Evolutionary conservation across 2,113 vertebrate genomes (phyloP).

Genomic region (Tursiops truncatus): DNA sequence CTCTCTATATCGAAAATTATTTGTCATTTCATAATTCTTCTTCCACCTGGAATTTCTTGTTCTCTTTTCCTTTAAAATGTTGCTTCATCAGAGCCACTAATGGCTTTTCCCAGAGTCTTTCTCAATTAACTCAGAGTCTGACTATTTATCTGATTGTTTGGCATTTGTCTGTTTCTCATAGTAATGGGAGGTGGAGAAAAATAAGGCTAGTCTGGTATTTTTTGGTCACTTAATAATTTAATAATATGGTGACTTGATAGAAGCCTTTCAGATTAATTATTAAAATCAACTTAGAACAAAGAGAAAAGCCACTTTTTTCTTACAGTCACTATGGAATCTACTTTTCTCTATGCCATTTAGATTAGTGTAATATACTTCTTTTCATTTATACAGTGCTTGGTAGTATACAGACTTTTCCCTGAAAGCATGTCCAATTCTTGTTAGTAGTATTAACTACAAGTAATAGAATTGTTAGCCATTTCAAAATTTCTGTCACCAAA

Average conservation of each 20-base stretch:
- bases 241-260: not conserved
- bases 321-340: constrained; percentile 13
- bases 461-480: not conserved
- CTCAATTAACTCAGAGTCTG: not conserved
- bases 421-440: not conserved
- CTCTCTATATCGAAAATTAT: not conserved
- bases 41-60: not conserved
- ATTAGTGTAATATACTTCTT: not conserved
- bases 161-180: not conserved
- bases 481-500: constrained; percentile 16
- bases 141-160: not conserved
- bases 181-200: not conserved
- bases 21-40: not conserved
- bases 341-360: not conserved
- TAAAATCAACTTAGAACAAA: constrained; percentile 35
- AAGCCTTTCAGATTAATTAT: constrained; percentile 32
- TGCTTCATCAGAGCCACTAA: not conserved
- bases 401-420: not conserved
- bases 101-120: not conserved
- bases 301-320: not conserved
- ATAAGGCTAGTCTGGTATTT: not conserved
- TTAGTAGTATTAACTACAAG: constrained; percentile 4
- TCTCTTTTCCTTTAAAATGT: not conserved
- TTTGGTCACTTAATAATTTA: constrained; percentile 38
- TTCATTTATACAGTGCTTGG: not conserved